Evolutionary conservation across 2,113 vertebrate genomes (phyloP), one percentile per base, ranked within the genome.

Genomic region (Mesembrinibis cayennensis): DNA sequence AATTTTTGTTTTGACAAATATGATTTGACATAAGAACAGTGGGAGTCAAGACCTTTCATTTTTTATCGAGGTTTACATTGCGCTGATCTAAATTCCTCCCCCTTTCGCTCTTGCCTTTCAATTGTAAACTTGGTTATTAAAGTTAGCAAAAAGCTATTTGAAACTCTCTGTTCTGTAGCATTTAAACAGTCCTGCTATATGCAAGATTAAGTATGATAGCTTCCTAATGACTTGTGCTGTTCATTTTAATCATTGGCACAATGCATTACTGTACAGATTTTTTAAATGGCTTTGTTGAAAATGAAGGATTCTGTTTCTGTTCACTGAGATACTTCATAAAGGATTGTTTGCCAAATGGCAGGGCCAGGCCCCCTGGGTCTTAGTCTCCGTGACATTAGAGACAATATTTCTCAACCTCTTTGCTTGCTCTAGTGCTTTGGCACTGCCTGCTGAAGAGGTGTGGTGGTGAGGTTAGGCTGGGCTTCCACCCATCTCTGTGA

Each of bases 1-100:
- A 96, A 94, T 98, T 96, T 96, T 78, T 97, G 94, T 95, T 98
- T 90, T 95, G 96, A 97, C 95, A 97, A 95, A 96, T 25, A 13
- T 2, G 72, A 84, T 90, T 93, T 97, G 97, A 97, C 91, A 90
- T 73, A 59, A 94, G 92, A 95, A 91, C 88, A 89, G 97, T 96
- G 82, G 90, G 95, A 97, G 95, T 94, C 88, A 73, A 82, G 94
- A 92, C 94, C 95, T 97, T 96, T 97, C 96, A 83, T 95, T 97
- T 97, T 79, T 96, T 82, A 96, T 96, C 87, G 94, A 19, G 91
- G 89, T 97, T 97, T 97, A 94, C 92, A 84, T 55, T 49, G 69
- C 6, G 10, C 87, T 94, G 92, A 96, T 97, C 95, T 95, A 11
- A 95, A 95, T 97, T 94, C 94, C 86, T 94, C 94, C 93, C 66